phyloP scores from a whole-genome alignment of 2,888 invertebrate species.

The Chloroclystis v-ata region DNA sequence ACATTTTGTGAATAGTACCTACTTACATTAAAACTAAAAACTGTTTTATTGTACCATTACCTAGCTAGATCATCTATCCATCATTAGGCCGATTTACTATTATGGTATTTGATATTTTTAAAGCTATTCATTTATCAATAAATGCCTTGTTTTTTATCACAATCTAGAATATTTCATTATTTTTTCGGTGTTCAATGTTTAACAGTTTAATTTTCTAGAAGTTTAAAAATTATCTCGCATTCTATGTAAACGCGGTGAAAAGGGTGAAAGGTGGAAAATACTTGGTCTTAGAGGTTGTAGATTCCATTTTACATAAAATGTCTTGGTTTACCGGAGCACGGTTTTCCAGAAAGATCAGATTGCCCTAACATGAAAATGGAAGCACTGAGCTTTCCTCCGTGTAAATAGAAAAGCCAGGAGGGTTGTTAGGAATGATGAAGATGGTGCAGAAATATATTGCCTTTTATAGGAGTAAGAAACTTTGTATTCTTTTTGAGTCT shows the following conservation, averaged over 20 bases:
- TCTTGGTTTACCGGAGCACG: constrained; percentile 5
- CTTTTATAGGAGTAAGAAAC: background rate
- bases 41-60: too few relatives aligned
- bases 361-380: constrained; percentile 14
- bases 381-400: constrained; percentile 4
- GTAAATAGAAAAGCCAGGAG: constrained; percentile 11
- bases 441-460: constrained; percentile 5
- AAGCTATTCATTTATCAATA: too few relatives aligned
- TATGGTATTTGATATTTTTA: too few relatives aligned
- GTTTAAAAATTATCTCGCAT: background rate
- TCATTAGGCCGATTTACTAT: too few relatives aligned
- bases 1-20: too few relatives aligned
- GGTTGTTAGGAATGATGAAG: constrained; percentile 4
- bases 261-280: constrained; percentile 27
- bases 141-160: too few relatives aligned
- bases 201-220: too few relatives aligned
- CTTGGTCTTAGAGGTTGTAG: constrained; percentile 28
- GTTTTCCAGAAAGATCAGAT: constrained; percentile 12
- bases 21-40: too few relatives aligned
- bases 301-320: constrained; percentile 28
- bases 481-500: background rate
- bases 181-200: too few relatives aligned
- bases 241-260: background rate
- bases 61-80: too few relatives aligned
- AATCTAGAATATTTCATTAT: too few relatives aligned